Evolutionary conservation across 2,113 vertebrate species (phyloP).

Genomic region (Chionis minor): DNA sequence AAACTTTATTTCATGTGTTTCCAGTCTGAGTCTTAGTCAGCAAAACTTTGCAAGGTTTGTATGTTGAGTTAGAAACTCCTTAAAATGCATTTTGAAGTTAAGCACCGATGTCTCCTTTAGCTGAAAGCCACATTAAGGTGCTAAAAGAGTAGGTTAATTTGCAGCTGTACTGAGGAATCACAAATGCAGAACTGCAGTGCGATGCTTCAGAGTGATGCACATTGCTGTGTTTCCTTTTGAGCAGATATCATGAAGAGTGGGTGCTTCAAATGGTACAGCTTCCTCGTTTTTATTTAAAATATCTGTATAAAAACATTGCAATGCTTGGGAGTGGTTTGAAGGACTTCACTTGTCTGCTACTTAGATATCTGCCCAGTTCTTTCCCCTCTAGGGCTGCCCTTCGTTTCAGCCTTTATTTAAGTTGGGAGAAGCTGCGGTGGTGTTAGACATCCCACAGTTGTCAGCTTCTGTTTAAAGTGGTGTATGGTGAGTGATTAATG

Average conservation of each 20-base stretch:
- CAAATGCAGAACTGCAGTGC: background rate
- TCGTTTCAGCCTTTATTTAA: background rate
- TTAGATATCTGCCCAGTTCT: background rate
- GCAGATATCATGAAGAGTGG: background rate
- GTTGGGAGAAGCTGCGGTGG: background rate
- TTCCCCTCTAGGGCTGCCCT: background rate
- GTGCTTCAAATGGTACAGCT: background rate
- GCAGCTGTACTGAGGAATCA: background rate
- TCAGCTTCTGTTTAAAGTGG: conserved; percentile 36
- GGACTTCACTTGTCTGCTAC: background rate
- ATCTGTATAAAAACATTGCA: background rate
- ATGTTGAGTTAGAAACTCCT: background rate
- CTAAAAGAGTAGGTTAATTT: background rate
- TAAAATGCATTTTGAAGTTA: background rate
- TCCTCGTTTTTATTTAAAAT: background rate
- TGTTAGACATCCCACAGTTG: background rate
- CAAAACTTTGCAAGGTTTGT: background rate
- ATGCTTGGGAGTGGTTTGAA: background rate
- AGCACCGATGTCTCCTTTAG: background rate
- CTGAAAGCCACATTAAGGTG: background rate
- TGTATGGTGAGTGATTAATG: conserved; percentile 54
- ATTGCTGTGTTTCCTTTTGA: background rate
- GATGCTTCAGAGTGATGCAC: background rate
- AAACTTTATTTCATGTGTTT: conserved; percentile 22
- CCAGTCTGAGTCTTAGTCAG: background rate